phyloP scores from a whole-genome alignment of 2,797 vertebrate genomes.

The Heterohyrax brucei region DNA sequence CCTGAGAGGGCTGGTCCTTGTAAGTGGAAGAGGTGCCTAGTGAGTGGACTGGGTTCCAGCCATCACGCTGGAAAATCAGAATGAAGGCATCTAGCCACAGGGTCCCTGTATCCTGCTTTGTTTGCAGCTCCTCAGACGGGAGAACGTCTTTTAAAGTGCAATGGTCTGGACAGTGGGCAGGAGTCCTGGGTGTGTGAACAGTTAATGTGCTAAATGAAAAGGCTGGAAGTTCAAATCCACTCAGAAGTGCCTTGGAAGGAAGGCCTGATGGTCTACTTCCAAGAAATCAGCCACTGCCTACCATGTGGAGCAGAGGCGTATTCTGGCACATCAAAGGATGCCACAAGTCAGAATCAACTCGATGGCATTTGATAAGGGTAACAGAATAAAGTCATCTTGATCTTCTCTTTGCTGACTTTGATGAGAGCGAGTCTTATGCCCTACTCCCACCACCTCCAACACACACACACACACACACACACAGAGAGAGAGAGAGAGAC shows the following conservation, averaged over 20 bases:
- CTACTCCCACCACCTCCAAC: background rate
- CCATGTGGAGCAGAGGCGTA: background rate
- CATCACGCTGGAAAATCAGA: background rate
- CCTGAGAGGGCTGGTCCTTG: background rate
- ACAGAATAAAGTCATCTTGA: background rate
- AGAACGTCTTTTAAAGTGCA: background rate
- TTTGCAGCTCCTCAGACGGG: background rate
- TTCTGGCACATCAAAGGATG: background rate
- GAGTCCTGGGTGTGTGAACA: background rate
- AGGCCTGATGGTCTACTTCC: background rate
- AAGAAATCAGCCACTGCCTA: background rate
- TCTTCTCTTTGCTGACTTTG: background rate
- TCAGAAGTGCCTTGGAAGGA: background rate
- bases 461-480: background rate
- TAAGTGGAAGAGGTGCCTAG: background rate
- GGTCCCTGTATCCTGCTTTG: background rate
- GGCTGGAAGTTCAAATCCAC: background rate
- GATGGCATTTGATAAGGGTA: background rate
- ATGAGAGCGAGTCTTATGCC: background rate
- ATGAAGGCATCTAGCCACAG: background rate
- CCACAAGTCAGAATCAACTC: background rate
- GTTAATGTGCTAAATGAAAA: background rate
- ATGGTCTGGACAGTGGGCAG: background rate
- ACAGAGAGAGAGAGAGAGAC: too few species aligned
- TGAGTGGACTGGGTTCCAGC: background rate